These are phyloP conservation scores for Heliconius ismenius DNA, from an alignment of 2,888 invertebrate genomes.

Conservation along the genomic window DNA sequence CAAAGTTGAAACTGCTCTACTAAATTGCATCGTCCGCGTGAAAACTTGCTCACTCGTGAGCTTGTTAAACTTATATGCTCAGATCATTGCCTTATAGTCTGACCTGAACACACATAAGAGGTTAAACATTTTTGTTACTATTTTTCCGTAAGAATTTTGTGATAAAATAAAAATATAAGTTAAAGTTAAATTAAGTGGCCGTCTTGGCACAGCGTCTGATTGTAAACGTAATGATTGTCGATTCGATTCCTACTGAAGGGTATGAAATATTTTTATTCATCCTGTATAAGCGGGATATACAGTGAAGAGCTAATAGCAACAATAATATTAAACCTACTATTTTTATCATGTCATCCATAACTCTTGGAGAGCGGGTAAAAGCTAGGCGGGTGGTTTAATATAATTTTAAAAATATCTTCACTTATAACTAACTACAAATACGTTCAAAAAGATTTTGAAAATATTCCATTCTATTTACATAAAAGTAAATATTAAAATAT, in stretches of 20 bases:
- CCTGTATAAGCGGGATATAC: no score
- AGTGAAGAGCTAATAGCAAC: no score
- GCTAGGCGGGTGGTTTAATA: no score
- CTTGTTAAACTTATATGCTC: slow-evolving; percentile 16
- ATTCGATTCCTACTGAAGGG: neutral
- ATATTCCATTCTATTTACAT: neutral
- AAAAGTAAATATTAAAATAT: neutral
- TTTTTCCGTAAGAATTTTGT: neutral
- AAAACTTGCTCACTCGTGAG: slow-evolving; percentile 23
- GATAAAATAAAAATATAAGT: neutral
- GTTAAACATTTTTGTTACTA: neutral
- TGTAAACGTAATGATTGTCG: no score
- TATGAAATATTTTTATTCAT: neutral
- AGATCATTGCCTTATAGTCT: slow-evolving; percentile 6
- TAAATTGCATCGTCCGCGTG: slow-evolving; percentile 21
- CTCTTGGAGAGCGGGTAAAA: no score
- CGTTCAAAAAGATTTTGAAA: neutral
- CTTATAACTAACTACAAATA: neutral
- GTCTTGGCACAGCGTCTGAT: neutral
- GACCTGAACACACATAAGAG: neutral
- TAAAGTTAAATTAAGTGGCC: neutral
- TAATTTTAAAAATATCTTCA: no score
- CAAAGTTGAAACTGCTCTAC: slow-evolving; percentile 21
- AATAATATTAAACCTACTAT: no score
- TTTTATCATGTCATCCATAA: no score